Conservation (phyloP, 2,797 vertebrate genomes). For the Sebastes minor region DNA sequence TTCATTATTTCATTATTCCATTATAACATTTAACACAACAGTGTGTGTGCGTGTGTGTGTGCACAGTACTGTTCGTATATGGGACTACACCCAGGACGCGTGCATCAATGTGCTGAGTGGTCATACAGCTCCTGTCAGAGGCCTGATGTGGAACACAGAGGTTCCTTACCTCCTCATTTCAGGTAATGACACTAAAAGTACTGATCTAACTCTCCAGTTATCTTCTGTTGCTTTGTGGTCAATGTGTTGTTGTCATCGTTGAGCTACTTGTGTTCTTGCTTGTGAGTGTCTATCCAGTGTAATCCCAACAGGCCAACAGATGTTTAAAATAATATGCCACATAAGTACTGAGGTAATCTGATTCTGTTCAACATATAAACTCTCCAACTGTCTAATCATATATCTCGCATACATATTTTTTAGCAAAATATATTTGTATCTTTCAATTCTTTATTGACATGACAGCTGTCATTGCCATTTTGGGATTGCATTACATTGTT, state of each 20-base stretch:
- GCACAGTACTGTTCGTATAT: conserved; percentile 92
- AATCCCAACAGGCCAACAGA: background rate
- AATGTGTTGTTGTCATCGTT: background rate
- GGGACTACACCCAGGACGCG: conserved; percentile 97
- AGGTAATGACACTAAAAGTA: conserved; percentile 39
- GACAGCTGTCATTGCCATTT: background rate
- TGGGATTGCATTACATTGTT: background rate
- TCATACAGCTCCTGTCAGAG: conserved; percentile 93
- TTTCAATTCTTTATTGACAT: background rate
- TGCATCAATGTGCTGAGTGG: conserved; percentile 94
- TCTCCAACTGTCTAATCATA: too few species aligned
- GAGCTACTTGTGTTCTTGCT: background rate
- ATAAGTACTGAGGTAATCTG: too few species aligned
- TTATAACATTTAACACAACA: too few species aligned
- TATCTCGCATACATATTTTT: too few species aligned
- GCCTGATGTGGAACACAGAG: conserved; percentile 97
- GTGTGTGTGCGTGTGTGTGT: conserved; percentile 28
- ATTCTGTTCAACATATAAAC: too few species aligned
- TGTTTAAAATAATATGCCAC: background rate
- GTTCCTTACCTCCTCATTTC: conserved; percentile 93
- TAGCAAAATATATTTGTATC: background rate
- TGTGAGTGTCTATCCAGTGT: background rate
- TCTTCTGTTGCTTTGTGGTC: background rate
- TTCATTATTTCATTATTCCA: background rate
- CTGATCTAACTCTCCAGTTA: background rate